phyloP scores from a whole-genome alignment of 2,113 vertebrate genomes.

The Cinclus cinclus region DNA sequence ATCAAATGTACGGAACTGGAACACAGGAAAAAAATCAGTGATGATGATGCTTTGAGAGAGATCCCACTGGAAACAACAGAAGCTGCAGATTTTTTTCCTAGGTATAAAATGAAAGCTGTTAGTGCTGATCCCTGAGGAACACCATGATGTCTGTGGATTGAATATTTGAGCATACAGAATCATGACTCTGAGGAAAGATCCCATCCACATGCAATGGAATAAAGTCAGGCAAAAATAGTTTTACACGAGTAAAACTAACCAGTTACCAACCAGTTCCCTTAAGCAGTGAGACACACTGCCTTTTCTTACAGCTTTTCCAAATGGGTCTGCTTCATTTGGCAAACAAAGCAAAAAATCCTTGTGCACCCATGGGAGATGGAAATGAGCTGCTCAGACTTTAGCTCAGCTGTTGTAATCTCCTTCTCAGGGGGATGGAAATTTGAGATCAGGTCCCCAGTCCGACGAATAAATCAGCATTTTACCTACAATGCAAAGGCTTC shows the following conservation, averaged over 20 bases:
- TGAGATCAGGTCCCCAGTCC: background rate
- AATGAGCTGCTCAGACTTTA: background rate
- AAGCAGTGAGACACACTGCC: fast-evolving
- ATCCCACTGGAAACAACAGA: background rate
- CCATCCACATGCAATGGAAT: fast-evolving
- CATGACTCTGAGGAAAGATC: background rate
- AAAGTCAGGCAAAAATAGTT: background rate
- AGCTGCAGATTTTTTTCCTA: background rate
- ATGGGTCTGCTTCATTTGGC: background rate
- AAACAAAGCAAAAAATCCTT: background rate
- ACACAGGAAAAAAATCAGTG: background rate
- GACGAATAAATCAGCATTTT: background rate
- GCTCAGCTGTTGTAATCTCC: background rate
- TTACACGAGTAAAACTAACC: background rate
- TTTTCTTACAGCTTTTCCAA: background rate
- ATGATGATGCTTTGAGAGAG: background rate
- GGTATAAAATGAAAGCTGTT: background rate
- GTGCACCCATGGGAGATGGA: background rate
- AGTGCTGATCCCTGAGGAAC: background rate
- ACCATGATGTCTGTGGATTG: fast-evolving
- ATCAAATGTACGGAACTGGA: constrained; percentile 94
- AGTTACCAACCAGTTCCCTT: background rate
- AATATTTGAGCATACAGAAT: background rate
- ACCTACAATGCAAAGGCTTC: background rate
- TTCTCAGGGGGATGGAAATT: background rate